Evolutionary conservation across 2,113 vertebrate species (phyloP).

Genomic region (Felis chaus): DNA sequence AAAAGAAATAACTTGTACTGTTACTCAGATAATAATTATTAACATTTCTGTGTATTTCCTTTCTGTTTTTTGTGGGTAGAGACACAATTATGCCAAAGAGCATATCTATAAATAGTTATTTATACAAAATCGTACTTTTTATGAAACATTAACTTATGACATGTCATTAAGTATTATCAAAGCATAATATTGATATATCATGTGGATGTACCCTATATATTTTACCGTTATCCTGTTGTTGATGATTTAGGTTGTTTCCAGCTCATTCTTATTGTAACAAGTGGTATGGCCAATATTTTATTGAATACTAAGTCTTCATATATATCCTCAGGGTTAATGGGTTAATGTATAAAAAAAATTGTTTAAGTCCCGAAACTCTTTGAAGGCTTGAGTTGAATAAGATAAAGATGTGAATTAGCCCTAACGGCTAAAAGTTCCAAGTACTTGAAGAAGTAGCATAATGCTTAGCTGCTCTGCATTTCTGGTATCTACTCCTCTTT

Average conservation of each 20-base stretch:
- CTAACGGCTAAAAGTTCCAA: background rate
- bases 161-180: background rate
- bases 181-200: background rate
- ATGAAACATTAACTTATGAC: background rate
- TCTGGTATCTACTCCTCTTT: background rate
- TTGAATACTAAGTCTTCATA: background rate
- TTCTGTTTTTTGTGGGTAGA: slow-evolving; percentile 1
- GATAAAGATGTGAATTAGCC: background rate
- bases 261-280: background rate
- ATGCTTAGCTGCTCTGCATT: background rate
- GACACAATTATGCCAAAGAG: background rate
- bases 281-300: background rate
- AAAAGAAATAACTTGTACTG: background rate
- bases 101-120: background rate
- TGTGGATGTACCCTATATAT: background rate
- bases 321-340: background rate
- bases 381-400: background rate
- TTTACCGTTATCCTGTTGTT: background rate
- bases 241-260: background rate
- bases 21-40: background rate
- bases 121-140: slow-evolving; percentile 23
- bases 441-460: background rate
- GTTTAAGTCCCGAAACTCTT: background rate
- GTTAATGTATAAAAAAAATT: background rate
- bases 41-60: background rate